Base-by-base conservation (phyloP, 2,888 invertebrate species). In the Apodemia zela region DNA sequence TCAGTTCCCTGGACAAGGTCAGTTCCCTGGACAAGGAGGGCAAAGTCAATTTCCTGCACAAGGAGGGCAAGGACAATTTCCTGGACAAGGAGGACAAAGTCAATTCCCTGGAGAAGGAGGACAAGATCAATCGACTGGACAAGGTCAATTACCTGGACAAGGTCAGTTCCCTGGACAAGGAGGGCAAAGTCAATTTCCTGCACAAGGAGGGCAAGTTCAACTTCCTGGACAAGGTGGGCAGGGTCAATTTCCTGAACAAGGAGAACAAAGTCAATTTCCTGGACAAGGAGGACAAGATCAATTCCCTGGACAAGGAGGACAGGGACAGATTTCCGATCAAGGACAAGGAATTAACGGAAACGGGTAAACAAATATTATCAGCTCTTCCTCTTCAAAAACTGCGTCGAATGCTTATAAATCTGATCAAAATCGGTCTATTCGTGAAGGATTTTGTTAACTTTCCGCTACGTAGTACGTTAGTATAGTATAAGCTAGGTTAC, bases 11-110 rank as follows among this genome's bases (percentile, higher is more conserved):
- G n/a, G n/a, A n/a, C n/a, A n/a, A n/a, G n/a, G n/a, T n/a, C n/a
- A n/a, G n/a, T n/a, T n/a, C 11, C 67, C 63, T 17, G 47, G 47
- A 5, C 17, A 49, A 33, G 7, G 8, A 7, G 8, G 7, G 7
- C 33, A 33, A 33, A 8, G 8, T 33, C 33, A 65, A 47, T 49
- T 61, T 13, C 61, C 54, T 13, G 63, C 61, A 33, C 61, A 61
- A n/a, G 21, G 59, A 49, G 49, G 18, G 15, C 49, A 49, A 49
- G 49, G 17, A 1, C 45, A 45, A 45, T 45, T 45, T 3, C 2
- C 15, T 45, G 45, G 45, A 2, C 54, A 60, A 49, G 35, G 62
- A 25, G 59, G 42, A 13, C 63, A 63, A 42, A 38, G 63, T 3
- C 63, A 60, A 11, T 59, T 58, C 11, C 67, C 63, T 49, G 47